Conservation (phyloP, 2,797 vertebrate species). For the Takifugu ocellatus region DNA sequence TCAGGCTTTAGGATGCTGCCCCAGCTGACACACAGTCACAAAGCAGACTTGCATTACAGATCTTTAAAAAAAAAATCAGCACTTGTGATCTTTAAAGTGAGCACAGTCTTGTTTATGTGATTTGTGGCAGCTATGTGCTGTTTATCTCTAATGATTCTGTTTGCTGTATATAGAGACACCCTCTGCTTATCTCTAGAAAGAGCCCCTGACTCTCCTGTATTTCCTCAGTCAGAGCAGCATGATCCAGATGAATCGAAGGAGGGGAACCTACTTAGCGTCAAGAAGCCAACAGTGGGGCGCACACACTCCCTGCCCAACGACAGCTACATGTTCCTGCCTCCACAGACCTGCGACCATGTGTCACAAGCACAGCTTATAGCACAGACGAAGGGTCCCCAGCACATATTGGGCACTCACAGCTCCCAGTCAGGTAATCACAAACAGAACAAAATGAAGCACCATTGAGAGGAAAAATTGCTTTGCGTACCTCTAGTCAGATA, state of each 20-base stretch:
- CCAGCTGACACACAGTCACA: slow-evolving; percentile 55
- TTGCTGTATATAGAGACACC: slow-evolving; percentile 60
- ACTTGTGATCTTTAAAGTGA: not conserved
- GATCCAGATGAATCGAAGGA: slow-evolving; percentile 47
- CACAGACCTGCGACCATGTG: slow-evolving; percentile 34
- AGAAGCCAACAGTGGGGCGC: slow-evolving; percentile 88
- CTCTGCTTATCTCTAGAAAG: slow-evolving; percentile 44
- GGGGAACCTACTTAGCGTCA: slow-evolving; percentile 83
- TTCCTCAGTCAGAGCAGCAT: slow-evolving; percentile 51
- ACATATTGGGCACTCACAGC: slow-evolving; percentile 51
- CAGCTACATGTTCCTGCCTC: slow-evolving; percentile 92
- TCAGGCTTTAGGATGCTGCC: slow-evolving; percentile 56
- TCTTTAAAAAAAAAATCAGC: slow-evolving; percentile 4
- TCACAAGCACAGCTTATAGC: slow-evolving; percentile 30
- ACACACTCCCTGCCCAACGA: slow-evolving; percentile 95
- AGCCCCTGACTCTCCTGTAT: slow-evolving; percentile 23
- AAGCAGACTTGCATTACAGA: slow-evolving; percentile 15
- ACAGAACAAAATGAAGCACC: not conserved
- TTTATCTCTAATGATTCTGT: slow-evolving; percentile 55
- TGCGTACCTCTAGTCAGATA: not conserved
- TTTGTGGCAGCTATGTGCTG: slow-evolving; percentile 60
- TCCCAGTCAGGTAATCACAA: slow-evolving; percentile 78
- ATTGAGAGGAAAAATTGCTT: not conserved
- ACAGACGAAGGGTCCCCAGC: slow-evolving; percentile 61
- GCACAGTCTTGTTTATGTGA: slow-evolving; percentile 38